A percentile compares a stretch with the other conserved stretches of the same genome.
These are phyloP conservation scores for Phenganax marumi DNA, from an alignment of 92 coral and sea anemone genomes.

Conservation along the genomic window DNA sequence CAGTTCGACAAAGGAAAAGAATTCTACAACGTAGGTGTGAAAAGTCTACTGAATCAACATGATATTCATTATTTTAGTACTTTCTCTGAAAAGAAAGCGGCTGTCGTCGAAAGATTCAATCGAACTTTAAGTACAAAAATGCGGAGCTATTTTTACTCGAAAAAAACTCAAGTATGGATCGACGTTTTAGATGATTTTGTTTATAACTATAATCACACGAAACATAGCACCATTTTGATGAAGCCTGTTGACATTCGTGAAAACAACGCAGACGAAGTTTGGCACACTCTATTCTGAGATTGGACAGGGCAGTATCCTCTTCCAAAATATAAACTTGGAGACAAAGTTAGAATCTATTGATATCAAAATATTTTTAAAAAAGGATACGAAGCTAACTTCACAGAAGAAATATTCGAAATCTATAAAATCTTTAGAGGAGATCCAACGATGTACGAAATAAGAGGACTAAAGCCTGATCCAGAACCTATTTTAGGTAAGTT, in stretches of 20 bases:
- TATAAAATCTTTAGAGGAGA: too few relatives aligned
- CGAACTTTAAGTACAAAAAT: not conserved
- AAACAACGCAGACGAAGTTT: constrained; percentile 32
- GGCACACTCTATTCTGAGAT: constrained; percentile 42
- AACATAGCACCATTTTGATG: constrained; percentile 38
- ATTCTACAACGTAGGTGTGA: not conserved
- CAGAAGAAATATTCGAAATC: not conserved
- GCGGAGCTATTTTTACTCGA: constrained; percentile 37
- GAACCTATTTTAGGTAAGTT: constrained; percentile 39
- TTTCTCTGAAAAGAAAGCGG: constrained; percentile 16
- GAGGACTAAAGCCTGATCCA: constrained; percentile 27
- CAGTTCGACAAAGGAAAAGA: constrained; percentile 7
- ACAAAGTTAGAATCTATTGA: not conserved
- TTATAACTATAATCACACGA: constrained; percentile 37
- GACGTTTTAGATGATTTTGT: constrained; percentile 37
- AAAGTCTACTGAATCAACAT: constrained; percentile 1
- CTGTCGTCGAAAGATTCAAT: constrained; percentile 28
- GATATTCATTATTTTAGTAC: constrained; percentile 30
- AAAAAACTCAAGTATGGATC: constrained; percentile 33
- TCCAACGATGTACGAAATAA: too few relatives aligned
- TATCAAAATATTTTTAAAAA: too few relatives aligned
- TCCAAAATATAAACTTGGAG: too few relatives aligned
- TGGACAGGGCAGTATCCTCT: constrained; percentile 27
- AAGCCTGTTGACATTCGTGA: constrained; percentile 32
- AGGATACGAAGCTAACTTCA: too few relatives aligned